Percentiles rank a stretch among this genome's conserved stretches.
Conservation (phyloP, 2,797 vertebrate species). For the Propithecus perrieri region DNA sequence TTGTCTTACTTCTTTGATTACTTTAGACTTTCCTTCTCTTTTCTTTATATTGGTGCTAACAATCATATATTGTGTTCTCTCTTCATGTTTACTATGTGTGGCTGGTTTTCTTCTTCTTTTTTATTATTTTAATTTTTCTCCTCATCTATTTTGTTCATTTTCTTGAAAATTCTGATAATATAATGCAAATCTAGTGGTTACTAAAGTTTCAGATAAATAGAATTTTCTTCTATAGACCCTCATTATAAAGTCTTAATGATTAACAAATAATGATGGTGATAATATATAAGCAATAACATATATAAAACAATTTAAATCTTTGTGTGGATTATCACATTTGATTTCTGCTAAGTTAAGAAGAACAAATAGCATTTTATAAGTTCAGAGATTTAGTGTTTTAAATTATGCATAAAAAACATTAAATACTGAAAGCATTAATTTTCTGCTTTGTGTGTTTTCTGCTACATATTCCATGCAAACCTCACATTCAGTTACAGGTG, state of each 20-base stretch:
- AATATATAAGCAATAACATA: not conserved
- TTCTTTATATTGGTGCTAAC: not conserved
- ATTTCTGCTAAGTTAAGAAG: not conserved
- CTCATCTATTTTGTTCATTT: not conserved
- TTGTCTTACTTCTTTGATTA: not conserved
- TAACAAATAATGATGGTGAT: not conserved
- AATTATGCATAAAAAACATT: not conserved
- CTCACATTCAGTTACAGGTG: not conserved
- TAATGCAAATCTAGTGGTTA: not conserved
- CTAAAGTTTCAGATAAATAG: not conserved
- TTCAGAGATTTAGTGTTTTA: not conserved
- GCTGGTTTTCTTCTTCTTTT: not conserved
- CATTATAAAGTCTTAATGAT: not conserved
- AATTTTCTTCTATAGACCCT: not conserved
- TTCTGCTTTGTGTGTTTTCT: not conserved
- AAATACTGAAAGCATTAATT: not conserved
- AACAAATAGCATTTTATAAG: not conserved
- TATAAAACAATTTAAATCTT: not conserved
- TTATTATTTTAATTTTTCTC: not conserved
- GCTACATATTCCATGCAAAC: not conserved
- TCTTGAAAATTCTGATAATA: not conserved
- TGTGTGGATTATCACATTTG: not conserved
- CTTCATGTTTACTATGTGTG: accelerated
- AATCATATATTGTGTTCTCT: not conserved
- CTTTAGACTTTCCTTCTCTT: not conserved